Percentiles rank a stretch among this genome's conserved stretches.
phyloP scores from a whole-genome alignment of 2,888 invertebrate species.

The Ormyrus nitidulus region DNA sequence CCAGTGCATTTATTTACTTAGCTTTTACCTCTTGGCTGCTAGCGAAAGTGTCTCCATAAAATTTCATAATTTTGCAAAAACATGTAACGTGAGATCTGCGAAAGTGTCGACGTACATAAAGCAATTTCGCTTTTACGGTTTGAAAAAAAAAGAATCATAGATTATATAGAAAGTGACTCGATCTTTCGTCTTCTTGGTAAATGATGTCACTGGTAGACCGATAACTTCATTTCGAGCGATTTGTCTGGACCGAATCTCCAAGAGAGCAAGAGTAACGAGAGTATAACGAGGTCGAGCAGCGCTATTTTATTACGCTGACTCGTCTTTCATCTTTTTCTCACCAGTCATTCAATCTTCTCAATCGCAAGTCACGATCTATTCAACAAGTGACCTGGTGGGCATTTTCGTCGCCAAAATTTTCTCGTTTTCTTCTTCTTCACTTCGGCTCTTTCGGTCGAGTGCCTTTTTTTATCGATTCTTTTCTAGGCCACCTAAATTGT shows the following conservation, averaged over 20 bases:
- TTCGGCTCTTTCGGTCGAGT: no score
- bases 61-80: conserved; percentile 57
- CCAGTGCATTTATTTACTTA: background rate
- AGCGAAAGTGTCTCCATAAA: conserved; percentile 44
- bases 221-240: conserved; percentile 35
- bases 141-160: no score
- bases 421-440: no score
- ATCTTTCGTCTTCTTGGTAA: no score
- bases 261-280: background rate
- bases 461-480: no score
- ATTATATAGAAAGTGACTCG: no score
- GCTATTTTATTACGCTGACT: background rate
- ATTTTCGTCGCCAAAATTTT: no score
- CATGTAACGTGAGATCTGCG: conserved; percentile 41
- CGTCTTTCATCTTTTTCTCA: background rate
- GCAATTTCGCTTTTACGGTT: background rate
- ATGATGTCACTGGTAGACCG: no score
- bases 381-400: background rate
- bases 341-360: background rate
- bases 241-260: no score
- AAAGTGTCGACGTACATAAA: conserved; percentile 11
- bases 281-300: conserved; percentile 34
- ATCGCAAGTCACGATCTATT: background rate
- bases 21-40: background rate
- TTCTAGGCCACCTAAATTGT: no score